Conservation (phyloP, 2,797 vertebrate genomes). For the Labeo calbasu region DNA sequence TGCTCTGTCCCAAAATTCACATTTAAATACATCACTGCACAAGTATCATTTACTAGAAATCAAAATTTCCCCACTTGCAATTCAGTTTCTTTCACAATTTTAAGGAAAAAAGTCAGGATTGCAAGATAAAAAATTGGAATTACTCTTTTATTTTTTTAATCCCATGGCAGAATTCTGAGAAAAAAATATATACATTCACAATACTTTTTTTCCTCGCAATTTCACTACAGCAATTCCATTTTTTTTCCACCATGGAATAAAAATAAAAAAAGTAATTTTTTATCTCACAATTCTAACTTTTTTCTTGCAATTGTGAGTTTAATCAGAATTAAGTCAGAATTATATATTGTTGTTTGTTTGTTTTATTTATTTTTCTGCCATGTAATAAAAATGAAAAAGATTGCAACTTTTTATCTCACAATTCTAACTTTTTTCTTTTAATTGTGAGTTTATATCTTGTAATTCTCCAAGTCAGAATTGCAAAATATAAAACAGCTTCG, state of each 20-base stretch:
- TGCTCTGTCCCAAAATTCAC: not conserved
- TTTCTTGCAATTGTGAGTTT: too few relatives aligned
- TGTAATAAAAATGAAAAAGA: too few relatives aligned
- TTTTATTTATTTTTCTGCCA: not conserved
- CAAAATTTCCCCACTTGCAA: not conserved
- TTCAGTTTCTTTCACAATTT: not conserved
- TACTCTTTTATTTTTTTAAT: not conserved
- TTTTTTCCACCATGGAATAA: not conserved
- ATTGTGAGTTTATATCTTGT: too few relatives aligned
- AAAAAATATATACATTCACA: too few relatives aligned
- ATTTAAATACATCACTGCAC: not conserved
- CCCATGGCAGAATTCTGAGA: not conserved
- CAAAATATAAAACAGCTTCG: too few relatives aligned
- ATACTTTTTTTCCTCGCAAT: too few relatives aligned
- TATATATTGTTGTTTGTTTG: too few relatives aligned
- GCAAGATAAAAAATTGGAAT: not conserved
- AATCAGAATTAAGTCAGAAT: too few relatives aligned
- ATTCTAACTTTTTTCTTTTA: too few relatives aligned
- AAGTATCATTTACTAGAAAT: not conserved
- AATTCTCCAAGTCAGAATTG: too few relatives aligned
- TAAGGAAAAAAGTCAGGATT: not conserved
- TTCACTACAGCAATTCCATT: not conserved
- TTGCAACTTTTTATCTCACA: too few relatives aligned
- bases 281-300: not conserved
- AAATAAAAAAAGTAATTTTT: not conserved